A percentile compares a stretch with the other conserved stretches of the same genome.
phyloP scores from a whole-genome alignment of 2,888 invertebrate species.

The Coelopa pilipes region DNA sequence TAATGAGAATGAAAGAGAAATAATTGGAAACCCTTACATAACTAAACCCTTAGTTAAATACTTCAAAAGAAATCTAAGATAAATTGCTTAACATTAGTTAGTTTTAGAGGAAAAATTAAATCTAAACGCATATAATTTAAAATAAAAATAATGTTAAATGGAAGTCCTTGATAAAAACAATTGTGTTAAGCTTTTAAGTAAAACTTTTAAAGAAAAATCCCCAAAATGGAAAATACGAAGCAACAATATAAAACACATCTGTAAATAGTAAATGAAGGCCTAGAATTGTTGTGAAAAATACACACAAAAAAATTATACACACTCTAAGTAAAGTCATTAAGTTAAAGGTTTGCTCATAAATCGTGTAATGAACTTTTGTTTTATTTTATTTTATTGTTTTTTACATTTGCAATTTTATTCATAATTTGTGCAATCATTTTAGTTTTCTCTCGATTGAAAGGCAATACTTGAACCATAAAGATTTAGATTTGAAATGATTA shows the following conservation, averaged over 20 bases:
- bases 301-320: background rate
- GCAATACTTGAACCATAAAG: too few species aligned
- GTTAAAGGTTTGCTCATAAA: background rate
- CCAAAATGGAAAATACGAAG: too few species aligned
- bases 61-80: too few species aligned
- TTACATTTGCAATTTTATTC: slow-evolving; percentile 7
- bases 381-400: background rate
- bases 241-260: slow-evolving; percentile 6
- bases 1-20: slow-evolving; percentile 16
- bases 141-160: background rate
- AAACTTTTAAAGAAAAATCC: too few species aligned
- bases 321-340: background rate
- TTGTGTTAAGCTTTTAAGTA: too few species aligned
- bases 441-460: background rate
- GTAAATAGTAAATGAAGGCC: background rate
- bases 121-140: slow-evolving; percentile 27
- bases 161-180: too few species aligned
- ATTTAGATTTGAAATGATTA: background rate
- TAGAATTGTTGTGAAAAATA: background rate
- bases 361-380: background rate
- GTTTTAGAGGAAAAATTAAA: slow-evolving; percentile 27
- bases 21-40: background rate
- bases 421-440: slow-evolving; percentile 23
- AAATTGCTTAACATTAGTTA: background rate
- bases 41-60: too few species aligned